Base-by-base conservation (phyloP, 2,888 invertebrate genomes). In the Drosophila ezoana region DNA sequence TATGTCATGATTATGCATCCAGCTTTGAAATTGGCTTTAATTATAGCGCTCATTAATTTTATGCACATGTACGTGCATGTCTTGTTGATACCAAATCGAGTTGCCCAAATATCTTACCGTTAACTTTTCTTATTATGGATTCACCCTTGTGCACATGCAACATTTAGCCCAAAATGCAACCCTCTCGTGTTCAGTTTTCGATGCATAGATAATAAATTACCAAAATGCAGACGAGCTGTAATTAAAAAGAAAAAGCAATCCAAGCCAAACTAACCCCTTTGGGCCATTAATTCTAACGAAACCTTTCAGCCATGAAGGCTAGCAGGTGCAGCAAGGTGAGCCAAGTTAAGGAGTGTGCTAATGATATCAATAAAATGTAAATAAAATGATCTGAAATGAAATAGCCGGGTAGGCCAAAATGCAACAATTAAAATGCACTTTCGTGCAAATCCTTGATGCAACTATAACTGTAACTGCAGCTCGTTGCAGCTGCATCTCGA, bases 401-500 rank as follows among this genome's bases (percentile, higher is more conserved):
- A 60, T 28, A 40, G 23, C 23, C 18, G 54, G 35, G 23, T 38
- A 43, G 44, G 38, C 14, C n/a, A 13, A 9, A 59, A 63, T 53
- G 40, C 47, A 53, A 83, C 68, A 85, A 88, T 86, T 88, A 86
- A 81, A 81, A 79, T 69, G 69, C 64, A 81, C 81, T 89, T 84
- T 85, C 66, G 71, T 63, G 72, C 71, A 68, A 87, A 88, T 80
- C 81, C 70, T 66, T 76, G 58, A 18, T 20, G 49, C 45, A 43
- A 65, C 45, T 43, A n/a, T 69, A 59, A 66, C 48, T 59, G 48
- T 47, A 58, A 38, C 18, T 61, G 66, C 32, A 49, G 43, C 62
- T 51, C 38, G 64, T 75, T 65, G 67, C 63, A 76, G 33, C 63
- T 59, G 81, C 74, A 71, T 54, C 72, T 68, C 63, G 47, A 64